phyloP scores from a whole-genome alignment of 1,140 invertebrate species.

The Hylyphantes graminicola region DNA sequence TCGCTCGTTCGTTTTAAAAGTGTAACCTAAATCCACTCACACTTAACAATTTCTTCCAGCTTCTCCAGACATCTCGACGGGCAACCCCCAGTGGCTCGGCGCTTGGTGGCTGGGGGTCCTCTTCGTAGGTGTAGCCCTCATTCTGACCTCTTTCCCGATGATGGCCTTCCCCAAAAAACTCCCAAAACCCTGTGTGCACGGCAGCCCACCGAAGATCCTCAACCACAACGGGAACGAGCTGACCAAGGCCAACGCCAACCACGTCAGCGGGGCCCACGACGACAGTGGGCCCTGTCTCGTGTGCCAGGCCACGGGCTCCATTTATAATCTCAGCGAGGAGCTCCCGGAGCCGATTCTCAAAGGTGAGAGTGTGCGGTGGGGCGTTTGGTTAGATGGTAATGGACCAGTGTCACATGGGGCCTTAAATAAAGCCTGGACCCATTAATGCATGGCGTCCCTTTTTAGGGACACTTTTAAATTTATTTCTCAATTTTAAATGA shows the following conservation, averaged over 20 bases:
- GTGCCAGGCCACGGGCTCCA: constrained; percentile 5
- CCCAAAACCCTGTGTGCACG: constrained; percentile 64
- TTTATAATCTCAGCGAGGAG: constrained; percentile 3
- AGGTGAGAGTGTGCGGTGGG: neutral
- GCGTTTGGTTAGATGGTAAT: no score
- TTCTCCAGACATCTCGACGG: constrained; percentile 71
- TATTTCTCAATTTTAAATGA: no score
- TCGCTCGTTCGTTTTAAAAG: no score
- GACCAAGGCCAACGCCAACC: constrained; percentile 9
- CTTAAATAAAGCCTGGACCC: no score
- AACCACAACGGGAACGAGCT: constrained; percentile 34
- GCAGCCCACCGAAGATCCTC: constrained; percentile 2
- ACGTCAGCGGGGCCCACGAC: neutral
- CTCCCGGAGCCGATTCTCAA: constrained; percentile 20
- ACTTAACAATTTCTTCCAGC: no score
- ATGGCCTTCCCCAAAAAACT: constrained; percentile 85
- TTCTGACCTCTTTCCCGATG: constrained; percentile 85
- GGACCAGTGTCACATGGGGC: no score
- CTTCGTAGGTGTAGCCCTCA: constrained; percentile 81
- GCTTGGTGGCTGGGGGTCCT: constrained; percentile 92
- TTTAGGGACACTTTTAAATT: no score
- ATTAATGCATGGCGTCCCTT: no score
- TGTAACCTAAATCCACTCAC: neutral
- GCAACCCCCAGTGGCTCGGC: constrained; percentile 90
- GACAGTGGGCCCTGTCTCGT: constrained; percentile 10